Evolutionary conservation across 2,888 invertebrate species (phyloP).

Genomic region (Ischnura elegans): DNA sequence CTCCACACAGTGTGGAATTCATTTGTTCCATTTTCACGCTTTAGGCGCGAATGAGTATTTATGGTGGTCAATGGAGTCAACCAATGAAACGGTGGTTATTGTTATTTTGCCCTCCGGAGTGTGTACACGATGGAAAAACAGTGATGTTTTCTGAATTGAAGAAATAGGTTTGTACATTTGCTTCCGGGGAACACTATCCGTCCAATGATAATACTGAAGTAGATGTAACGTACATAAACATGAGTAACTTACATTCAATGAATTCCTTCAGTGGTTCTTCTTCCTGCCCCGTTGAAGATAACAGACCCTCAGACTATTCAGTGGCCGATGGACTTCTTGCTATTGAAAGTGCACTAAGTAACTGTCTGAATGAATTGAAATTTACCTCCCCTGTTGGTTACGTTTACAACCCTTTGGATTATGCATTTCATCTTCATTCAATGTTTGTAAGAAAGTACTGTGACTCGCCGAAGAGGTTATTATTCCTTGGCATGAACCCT

Average conservation of each 20-base stretch:
- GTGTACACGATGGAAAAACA: background rate
- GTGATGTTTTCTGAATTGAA: background rate
- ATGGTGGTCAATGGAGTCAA: too few species aligned
- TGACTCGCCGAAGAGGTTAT: slow-evolving; percentile 83
- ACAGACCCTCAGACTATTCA: background rate
- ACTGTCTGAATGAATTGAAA: slow-evolving; percentile 78
- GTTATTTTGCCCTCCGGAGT: background rate
- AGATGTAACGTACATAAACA: background rate
- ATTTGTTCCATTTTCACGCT: background rate
- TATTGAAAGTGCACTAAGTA: slow-evolving; percentile 77
- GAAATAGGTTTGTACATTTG: background rate
- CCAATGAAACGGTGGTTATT: too few species aligned
- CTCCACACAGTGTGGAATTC: background rate
- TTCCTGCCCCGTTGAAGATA: background rate
- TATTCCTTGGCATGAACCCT: slow-evolving; percentile 97
- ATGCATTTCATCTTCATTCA: slow-evolving; percentile 89
- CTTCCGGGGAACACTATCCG: background rate
- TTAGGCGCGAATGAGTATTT: too few species aligned
- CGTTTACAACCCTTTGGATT: slow-evolving; percentile 92
- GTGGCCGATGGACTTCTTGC: slow-evolving; percentile 73
- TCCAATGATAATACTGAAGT: background rate
- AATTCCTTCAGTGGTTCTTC: background rate
- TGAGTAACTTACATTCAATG: background rate
- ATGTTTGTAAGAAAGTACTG: slow-evolving; percentile 86
- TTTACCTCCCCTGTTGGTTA: slow-evolving; percentile 82